Percentiles rank a stretch among this genome's conserved stretches.
Evolutionary conservation across 2,888 invertebrate genomes (phyloP).

Genomic region (Diploptera punctata): DNA sequence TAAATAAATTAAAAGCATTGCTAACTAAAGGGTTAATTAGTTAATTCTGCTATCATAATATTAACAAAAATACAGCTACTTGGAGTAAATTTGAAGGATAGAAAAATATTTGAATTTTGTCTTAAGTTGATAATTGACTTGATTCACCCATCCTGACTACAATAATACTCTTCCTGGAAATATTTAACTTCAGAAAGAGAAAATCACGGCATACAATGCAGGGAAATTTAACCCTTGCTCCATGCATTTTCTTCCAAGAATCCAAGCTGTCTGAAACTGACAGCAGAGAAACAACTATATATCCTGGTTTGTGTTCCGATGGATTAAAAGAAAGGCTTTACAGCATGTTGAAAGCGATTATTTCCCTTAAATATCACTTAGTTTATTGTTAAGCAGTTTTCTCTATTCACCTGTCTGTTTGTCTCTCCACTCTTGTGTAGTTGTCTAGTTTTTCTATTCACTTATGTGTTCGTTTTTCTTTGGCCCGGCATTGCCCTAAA

Average conservation of each 20-base stretch:
- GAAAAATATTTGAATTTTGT: too few species aligned
- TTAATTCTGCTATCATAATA: not conserved
- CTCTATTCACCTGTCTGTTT: too few species aligned
- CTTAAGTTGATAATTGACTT: not conserved
- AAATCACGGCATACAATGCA: not conserved
- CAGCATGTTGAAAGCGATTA: too few species aligned
- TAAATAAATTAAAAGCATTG: too few species aligned
- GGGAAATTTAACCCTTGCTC: not conserved
- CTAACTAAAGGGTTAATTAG: too few species aligned
- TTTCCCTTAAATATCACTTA: too few species aligned
- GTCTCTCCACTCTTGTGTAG: too few species aligned
- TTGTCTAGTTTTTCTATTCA: too few species aligned
- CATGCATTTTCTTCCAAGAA: not conserved
- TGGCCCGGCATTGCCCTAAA: too few species aligned
- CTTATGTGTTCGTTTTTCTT: too few species aligned
- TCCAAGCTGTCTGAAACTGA: not conserved
- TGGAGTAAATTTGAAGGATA: not conserved
- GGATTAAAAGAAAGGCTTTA: too few species aligned
- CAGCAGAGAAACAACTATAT: not conserved
- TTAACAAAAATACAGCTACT: not conserved
- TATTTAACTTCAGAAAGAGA: not conserved
- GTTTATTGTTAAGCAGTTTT: too few species aligned
- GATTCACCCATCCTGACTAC: not conserved
- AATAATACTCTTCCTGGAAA: not conserved
- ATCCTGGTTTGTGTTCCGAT: not conserved